Conservation (phyloP, 2,797 vertebrate species). For the Tokudaia tokunoshimensis region DNA sequence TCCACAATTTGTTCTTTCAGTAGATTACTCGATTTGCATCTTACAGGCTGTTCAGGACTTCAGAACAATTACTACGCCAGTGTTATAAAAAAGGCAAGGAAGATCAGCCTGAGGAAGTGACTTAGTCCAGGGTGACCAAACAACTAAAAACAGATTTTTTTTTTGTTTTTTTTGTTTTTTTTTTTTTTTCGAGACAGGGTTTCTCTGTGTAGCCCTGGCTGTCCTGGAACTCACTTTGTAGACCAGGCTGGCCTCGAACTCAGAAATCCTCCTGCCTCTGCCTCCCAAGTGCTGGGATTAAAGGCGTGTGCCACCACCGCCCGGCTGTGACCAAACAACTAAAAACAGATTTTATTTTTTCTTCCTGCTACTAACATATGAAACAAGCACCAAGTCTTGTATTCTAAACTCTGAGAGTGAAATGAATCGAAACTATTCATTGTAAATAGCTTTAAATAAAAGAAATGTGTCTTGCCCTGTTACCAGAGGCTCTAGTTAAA, state of each 20-base stretch:
- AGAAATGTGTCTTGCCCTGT: background rate
- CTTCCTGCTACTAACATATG: conserved; percentile 1
- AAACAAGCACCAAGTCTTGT: background rate
- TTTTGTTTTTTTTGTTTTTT: too few relatives aligned
- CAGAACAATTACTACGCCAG: background rate
- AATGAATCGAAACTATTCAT: background rate
- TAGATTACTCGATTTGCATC: background rate
- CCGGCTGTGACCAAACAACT: too few relatives aligned
- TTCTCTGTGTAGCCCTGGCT: too few relatives aligned
- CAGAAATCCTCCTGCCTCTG: too few relatives aligned
- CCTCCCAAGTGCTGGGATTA: too few relatives aligned
- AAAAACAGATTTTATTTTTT: background rate
- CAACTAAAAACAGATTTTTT: background rate
- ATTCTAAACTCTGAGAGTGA: background rate
- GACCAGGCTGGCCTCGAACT: too few relatives aligned
- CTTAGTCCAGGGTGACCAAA: background rate
- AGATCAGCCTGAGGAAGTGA: background rate
- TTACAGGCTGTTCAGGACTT: background rate
- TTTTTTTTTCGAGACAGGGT: too few relatives aligned
- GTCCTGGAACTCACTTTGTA: too few relatives aligned
- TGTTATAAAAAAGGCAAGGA: background rate
- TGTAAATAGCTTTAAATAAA: background rate
- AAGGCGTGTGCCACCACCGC: too few relatives aligned
- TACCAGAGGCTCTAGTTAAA: background rate
- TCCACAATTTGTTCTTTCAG: background rate